A percentile compares a stretch with the other conserved stretches of the same genome.
phyloP scores from a whole-genome alignment of 2,888 invertebrate genomes.

The Boloria selene region DNA sequence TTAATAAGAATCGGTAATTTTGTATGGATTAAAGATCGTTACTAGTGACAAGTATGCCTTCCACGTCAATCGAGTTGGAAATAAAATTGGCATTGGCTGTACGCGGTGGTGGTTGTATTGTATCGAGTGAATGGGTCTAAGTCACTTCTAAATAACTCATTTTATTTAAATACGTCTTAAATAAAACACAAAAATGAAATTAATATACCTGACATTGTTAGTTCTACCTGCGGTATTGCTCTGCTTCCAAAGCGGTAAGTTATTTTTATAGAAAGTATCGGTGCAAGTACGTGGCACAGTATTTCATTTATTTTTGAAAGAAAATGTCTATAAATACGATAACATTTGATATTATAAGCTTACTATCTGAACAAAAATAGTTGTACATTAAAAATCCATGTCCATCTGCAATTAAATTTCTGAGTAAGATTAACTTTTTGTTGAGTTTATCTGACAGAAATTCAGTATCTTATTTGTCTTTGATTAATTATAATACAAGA shows the following conservation, averaged over 20 bases:
- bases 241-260: constrained; percentile 88
- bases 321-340: constrained; percentile 48
- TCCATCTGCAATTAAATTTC: not conserved
- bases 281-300: constrained; percentile 72
- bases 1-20: not conserved
- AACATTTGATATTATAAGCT: not conserved
- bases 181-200: constrained; percentile 83
- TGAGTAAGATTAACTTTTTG: no score
- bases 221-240: constrained; percentile 88
- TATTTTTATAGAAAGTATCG: constrained; percentile 45
- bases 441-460: no score
- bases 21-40: constrained; percentile 41
- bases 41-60: constrained; percentile 77
- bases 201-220: constrained; percentile 84
- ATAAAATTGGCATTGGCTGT: constrained; percentile 60
- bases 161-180: constrained; percentile 50
- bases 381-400: constrained; percentile 10
- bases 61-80: constrained; percentile 83
- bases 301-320: constrained; percentile 54
- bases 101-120: constrained; percentile 61
- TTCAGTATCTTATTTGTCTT: no score
- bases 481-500: no score
- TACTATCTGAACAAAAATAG: not conserved
- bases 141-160: constrained; percentile 55
- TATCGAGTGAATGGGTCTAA: constrained; percentile 66